A percentile compares a stretch with the other conserved stretches of the same genome.
Conservation (phyloP, 2,888 invertebrate genomes). For the Heliconius cydno region DNA sequence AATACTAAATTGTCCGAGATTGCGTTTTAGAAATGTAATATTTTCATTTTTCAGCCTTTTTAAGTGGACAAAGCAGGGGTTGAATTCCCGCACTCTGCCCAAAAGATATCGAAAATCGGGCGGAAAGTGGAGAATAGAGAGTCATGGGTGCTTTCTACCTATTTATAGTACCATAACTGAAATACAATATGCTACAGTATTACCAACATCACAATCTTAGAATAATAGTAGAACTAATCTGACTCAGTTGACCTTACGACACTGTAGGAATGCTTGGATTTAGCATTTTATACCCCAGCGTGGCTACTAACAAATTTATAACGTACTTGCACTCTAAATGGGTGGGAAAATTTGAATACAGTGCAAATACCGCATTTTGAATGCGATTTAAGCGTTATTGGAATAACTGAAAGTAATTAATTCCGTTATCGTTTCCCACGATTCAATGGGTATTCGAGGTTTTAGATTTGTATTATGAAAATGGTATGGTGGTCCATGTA, state of each 20-base stretch:
- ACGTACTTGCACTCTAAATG: conserved; percentile 35
- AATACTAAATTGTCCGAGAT: no score
- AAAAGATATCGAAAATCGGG: no score
- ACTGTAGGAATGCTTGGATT: conserved; percentile 33
- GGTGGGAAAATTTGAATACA: conserved; percentile 41
- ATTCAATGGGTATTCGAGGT: conserved; percentile 43
- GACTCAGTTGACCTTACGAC: conserved; percentile 38
- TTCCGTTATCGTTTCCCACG: conserved; percentile 44
- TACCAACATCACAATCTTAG: not conserved
- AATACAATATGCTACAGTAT: not conserved
- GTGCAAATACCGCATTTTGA: conserved; percentile 35
- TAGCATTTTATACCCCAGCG: conserved; percentile 33
- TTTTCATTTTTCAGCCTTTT: no score
- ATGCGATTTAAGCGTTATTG: conserved; percentile 44
- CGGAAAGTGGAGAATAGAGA: no score
- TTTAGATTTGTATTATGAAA: conserved; percentile 43
- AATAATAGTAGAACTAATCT: conserved; percentile 32
- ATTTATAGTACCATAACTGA: not conserved
- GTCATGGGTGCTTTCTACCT: no score
- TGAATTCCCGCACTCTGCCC: no score
- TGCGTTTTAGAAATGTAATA: no score
- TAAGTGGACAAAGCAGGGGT: no score
- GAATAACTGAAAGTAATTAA: conserved; percentile 46
- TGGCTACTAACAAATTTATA: conserved; percentile 33
- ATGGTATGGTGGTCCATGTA: conserved; percentile 33